A percentile compares a stretch with the other conserved stretches of the same genome.
phyloP scores from a whole-genome alignment of 2,888 invertebrate species.

The Eupithecia subfuscata region DNA sequence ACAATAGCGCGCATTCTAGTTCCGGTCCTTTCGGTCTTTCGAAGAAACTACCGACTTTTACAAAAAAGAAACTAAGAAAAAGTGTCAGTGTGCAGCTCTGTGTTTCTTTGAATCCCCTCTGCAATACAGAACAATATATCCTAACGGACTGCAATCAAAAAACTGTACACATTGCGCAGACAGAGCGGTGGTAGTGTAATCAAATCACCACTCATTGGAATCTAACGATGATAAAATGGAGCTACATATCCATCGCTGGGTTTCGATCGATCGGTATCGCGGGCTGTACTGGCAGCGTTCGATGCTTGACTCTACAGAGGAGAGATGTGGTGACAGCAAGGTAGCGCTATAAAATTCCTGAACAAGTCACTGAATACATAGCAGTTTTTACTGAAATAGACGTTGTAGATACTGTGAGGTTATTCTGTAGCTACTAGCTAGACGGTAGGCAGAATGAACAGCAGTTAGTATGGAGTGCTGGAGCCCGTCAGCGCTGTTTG shows the following conservation, averaged over 20 bases:
- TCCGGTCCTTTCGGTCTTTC: too few relatives aligned
- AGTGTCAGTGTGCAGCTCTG: too few relatives aligned
- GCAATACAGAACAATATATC: too few relatives aligned
- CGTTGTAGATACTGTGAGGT: neutral
- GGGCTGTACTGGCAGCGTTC: neutral
- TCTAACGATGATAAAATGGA: neutral
- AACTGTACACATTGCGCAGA: neutral
- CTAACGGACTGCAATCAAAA: neutral
- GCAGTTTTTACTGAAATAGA: neutral
- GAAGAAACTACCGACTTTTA: too few relatives aligned
- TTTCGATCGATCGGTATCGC: slow-evolving; percentile 16
- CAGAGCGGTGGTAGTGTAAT: neutral
- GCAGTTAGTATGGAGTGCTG: slow-evolving; percentile 20
- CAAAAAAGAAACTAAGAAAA: too few relatives aligned
- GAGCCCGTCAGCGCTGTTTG: slow-evolving; percentile 33
- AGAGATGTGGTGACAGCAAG: neutral
- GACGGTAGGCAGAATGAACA: slow-evolving; percentile 14
- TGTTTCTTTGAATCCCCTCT: neutral
- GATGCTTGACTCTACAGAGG: neutral
- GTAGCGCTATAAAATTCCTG: slow-evolving; percentile 35
- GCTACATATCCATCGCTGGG: slow-evolving; percentile 14
- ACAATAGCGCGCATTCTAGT: too few relatives aligned
- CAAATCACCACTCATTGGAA: neutral
- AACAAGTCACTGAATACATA: slow-evolving; percentile 15
- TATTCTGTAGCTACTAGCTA: neutral